Percentiles rank a stretch among this genome's conserved stretches.
Evolutionary conservation across 2,113 vertebrate genomes (phyloP).

Genomic region (Colossoma macropomum): DNA sequence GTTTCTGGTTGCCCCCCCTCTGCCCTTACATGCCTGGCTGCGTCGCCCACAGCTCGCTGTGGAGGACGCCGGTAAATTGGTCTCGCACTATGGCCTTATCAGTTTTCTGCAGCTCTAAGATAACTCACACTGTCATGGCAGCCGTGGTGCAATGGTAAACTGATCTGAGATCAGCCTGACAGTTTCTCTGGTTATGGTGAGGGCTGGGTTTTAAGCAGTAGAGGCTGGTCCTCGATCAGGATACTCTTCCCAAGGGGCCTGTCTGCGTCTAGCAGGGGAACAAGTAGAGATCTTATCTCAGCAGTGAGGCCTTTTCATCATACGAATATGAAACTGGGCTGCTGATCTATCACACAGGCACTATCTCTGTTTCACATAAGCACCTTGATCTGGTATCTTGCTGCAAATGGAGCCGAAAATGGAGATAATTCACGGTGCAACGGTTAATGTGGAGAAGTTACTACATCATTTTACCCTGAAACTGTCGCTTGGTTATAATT

Average conservation of each 20-base stretch:
- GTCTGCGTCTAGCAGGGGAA: background rate
- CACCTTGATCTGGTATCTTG: background rate
- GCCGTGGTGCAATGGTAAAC: background rate
- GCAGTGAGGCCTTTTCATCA: constrained; percentile 15
- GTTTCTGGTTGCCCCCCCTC: background rate
- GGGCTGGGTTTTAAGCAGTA: background rate
- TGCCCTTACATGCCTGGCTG: constrained; percentile 14
- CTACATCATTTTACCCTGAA: background rate
- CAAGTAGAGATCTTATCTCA: background rate
- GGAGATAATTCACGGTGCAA: background rate
- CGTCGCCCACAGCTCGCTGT: background rate
- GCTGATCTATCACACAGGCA: background rate
- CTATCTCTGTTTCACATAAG: background rate
- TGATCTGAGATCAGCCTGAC: constrained; percentile 1
- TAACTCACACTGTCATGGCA: constrained; percentile 16
- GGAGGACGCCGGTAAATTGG: constrained; percentile 3
- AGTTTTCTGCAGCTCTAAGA: constrained; percentile 23
- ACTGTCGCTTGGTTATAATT: background rate
- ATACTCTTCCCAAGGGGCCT: background rate
- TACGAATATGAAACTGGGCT: background rate
- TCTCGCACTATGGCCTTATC: constrained; percentile 14
- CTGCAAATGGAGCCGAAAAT: background rate
- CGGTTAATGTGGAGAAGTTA: background rate
- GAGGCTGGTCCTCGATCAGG: constrained; percentile 1
- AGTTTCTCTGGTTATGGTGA: background rate